Percentiles rank a stretch among this genome's conserved stretches.
Conservation (phyloP, 2,797 vertebrate genomes). For the Chelon labrosus region DNA sequence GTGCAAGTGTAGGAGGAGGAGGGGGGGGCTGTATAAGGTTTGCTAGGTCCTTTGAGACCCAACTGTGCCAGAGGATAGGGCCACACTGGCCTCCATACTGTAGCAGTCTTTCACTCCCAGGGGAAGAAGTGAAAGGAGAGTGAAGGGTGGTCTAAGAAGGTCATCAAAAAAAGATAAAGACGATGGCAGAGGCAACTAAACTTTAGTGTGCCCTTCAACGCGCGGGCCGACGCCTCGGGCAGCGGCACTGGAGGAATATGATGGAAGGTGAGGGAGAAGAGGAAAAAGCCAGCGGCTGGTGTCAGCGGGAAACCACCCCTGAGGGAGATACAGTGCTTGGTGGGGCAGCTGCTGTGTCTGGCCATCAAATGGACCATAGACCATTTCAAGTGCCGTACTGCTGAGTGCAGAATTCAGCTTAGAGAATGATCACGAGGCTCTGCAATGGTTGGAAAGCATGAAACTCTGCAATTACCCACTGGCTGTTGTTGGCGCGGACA, state of each 20-base stretch:
- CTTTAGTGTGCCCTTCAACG: slow-evolving; percentile 67
- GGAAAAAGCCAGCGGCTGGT: slow-evolving; percentile 52
- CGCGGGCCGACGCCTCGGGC: slow-evolving; percentile 60
- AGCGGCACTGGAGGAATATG: slow-evolving; percentile 51
- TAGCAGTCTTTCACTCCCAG: slow-evolving; percentile 29
- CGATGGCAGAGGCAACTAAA: slow-evolving; percentile 62
- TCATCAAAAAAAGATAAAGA: slow-evolving; percentile 73
- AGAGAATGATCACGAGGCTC: slow-evolving; percentile 61
- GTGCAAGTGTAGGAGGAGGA: slow-evolving; percentile 22
- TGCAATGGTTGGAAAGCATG: slow-evolving; percentile 51
- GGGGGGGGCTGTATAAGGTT: slow-evolving; percentile 22
- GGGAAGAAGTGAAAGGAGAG: slow-evolving; percentile 50
- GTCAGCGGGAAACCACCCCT: slow-evolving; percentile 65
- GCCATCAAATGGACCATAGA: slow-evolving; percentile 65
- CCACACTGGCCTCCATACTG: slow-evolving; percentile 31
- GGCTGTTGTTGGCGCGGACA: slow-evolving; percentile 54
- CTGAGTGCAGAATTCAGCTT: slow-evolving; percentile 47
- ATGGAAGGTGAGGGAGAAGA: slow-evolving; percentile 60
- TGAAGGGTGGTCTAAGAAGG: slow-evolving; percentile 62
- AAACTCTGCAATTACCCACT: slow-evolving; percentile 60
- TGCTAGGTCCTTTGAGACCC: slow-evolving; percentile 34
- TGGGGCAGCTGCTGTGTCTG: slow-evolving; percentile 50
- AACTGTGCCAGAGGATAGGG: slow-evolving; percentile 42
- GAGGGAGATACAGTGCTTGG: slow-evolving; percentile 46
- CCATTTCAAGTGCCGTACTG: slow-evolving; percentile 52